Evolutionary conservation across 2,888 invertebrate genomes (phyloP), one percentile per base, ranked within the genome.

Genomic region (Callinectes sapidus): DNA sequence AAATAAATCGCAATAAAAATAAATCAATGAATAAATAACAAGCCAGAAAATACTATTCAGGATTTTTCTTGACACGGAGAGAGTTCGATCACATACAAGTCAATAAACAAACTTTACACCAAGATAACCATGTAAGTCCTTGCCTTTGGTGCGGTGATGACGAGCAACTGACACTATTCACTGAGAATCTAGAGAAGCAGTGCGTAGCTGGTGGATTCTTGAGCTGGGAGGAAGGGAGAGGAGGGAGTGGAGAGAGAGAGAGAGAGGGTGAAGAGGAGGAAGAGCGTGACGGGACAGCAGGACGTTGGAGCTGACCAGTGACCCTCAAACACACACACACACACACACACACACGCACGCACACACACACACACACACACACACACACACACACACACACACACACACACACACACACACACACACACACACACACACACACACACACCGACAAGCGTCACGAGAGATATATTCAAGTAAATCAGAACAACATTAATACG

Each of bases 401-500:
- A n/a, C 71, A 77, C 71, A n/a, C 71, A 71, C 71, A n/a, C 71
- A 77, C 6, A n/a, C 71, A n/a, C 71, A 77, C 71, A n/a, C 71
- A 71, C 71, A 71, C n/a, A 71, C 71, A 77, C 71, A 77, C 71
- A 81, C 81, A 81, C 81, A 35, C 81, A 81, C 81, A 81, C 81
- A 81, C 81, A 81, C 81, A 81, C 81, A 81, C 81, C 1, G 81
- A 81, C 81, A 81, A 81, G 81, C 81, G 35, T 81, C 81, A 81
- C 81, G 81, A 81, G 81, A 81, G 81, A 81, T 81, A 81, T 81
- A 81, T 81, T 81, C 81, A 81, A 81, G 81, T 81, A 81, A 81
- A 81, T 81, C 81, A 81, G 81, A 81, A 81, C 81, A 81, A 81
- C 81, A 81, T 81, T 81, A 81, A 81, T 81, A 81, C 88, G 28